Conservation (phyloP, 2,113 vertebrate genomes). For the Pao palembangensis region DNA sequence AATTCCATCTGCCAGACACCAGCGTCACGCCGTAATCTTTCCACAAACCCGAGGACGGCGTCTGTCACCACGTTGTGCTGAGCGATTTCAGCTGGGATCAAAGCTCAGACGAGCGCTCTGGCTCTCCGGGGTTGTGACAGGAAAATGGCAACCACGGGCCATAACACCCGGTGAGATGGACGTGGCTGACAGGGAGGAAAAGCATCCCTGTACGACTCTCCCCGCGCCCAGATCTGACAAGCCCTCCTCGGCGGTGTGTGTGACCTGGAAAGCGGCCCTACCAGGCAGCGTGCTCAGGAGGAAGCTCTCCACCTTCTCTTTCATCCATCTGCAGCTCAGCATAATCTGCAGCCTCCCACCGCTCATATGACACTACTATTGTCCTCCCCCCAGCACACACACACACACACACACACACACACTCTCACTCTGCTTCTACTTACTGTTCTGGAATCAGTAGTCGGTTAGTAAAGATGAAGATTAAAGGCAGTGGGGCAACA, state of each 20-base stretch:
- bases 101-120: slow-evolving; percentile 25
- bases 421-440: slow-evolving; percentile 9
- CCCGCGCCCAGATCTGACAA: slow-evolving; percentile 25
- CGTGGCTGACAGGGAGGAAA: slow-evolving; percentile 26
- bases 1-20: no score
- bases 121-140: slow-evolving; percentile 1
- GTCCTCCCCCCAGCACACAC: slow-evolving; percentile 7
- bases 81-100: slow-evolving; percentile 26
- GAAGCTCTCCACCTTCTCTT: slow-evolving; percentile 19
- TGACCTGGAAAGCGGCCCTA: slow-evolving; percentile 58
- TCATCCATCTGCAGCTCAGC: slow-evolving; percentile 46
- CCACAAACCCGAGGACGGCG: neutral
- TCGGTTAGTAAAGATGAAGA: slow-evolving; percentile 27
- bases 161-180: slow-evolving; percentile 20
- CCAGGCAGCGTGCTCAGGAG: slow-evolving; percentile 20
- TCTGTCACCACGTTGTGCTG: slow-evolving; percentile 1
- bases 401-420: neutral
- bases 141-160: slow-evolving; percentile 4
- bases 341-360: slow-evolving; percentile 44
- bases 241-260: slow-evolving; percentile 38
- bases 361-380: slow-evolving; percentile 25
- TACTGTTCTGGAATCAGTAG: slow-evolving; percentile 18
- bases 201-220: slow-evolving; percentile 16
- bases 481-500: slow-evolving; percentile 11
- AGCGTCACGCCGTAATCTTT: neutral